Evolutionary conservation across 2,797 vertebrate species (phyloP).

Genomic region (Eulemur albifrons): DNA sequence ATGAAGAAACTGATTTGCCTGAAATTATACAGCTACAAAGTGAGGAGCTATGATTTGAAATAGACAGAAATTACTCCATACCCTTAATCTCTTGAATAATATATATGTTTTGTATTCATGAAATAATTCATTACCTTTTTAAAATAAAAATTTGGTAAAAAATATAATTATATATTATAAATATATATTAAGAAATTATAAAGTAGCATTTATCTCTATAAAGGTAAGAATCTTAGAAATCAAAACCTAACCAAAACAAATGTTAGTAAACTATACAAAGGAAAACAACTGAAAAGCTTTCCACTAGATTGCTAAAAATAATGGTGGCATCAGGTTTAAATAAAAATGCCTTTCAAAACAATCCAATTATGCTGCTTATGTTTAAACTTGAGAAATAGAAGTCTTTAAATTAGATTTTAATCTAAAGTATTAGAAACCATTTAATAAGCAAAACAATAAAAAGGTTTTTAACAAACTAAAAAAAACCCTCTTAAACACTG

Average conservation of each 20-base stretch:
- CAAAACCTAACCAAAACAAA: constrained; percentile 21
- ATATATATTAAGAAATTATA: neutral
- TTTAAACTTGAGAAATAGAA: constrained; percentile 6
- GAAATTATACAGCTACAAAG: neutral
- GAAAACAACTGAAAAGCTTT: neutral
- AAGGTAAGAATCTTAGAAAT: constrained; percentile 6
- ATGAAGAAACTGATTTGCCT: neutral
- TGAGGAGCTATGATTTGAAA: neutral
- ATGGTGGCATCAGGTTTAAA: constrained; percentile 8
- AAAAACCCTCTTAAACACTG: neutral
- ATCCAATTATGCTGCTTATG: neutral
- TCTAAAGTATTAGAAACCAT: neutral
- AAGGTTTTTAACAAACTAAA: neutral
- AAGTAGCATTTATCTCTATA: neutral
- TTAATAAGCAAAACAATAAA: constrained; percentile 6
- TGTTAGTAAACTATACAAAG: neutral
- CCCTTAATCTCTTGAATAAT: constrained; percentile 18
- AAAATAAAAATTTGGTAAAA: constrained; percentile 3
- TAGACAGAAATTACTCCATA: constrained; percentile 2
- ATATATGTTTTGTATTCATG: neutral
- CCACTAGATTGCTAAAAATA: constrained; percentile 8
- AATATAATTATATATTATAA: neutral
- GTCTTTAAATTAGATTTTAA: constrained; percentile 28
- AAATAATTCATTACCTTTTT: constrained; percentile 14
- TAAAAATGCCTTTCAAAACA: constrained; percentile 6